Evolutionary conservation across 2,888 invertebrate genomes (phyloP).

Genomic region (Amaurobius ferox): DNA sequence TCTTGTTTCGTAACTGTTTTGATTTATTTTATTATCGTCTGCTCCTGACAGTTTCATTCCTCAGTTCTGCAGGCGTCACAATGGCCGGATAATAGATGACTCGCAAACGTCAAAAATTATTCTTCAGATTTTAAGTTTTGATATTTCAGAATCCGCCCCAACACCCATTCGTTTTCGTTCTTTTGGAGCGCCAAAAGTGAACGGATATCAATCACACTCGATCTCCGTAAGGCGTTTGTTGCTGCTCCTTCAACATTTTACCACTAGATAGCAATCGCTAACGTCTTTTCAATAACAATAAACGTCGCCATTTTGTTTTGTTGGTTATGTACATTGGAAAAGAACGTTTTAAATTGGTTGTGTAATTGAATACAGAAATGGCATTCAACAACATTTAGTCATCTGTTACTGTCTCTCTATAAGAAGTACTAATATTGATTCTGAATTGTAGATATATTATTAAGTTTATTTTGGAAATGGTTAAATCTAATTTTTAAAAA

Average conservation of each 20-base stretch:
- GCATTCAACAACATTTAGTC: no score
- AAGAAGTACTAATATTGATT: no score
- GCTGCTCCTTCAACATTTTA: background rate
- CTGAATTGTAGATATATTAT: no score
- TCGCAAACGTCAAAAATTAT: background rate
- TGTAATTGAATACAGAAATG: no score
- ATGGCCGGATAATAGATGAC: constrained; percentile 8
- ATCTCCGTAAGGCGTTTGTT: background rate
- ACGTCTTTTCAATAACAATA: background rate
- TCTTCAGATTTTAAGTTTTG: constrained; percentile 15
- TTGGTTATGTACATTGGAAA: background rate
- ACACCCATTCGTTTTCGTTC: background rate
- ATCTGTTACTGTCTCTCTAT: no score
- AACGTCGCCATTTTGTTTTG: background rate
- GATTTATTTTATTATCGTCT: constrained; percentile 13
- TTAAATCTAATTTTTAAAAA: no score
- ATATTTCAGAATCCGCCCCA: constrained; percentile 2
- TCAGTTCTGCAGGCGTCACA: constrained; percentile 3
- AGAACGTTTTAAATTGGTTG: no score
- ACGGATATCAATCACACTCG: constrained; percentile 3
- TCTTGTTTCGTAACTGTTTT: background rate
- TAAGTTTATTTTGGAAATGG: no score
- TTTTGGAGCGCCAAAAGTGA: constrained; percentile 2
- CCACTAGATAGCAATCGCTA: background rate
- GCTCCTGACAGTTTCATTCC: constrained; percentile 2